Conservation (phyloP, 2,113 vertebrate genomes). For the Tenebrosternarchus preto region DNA sequence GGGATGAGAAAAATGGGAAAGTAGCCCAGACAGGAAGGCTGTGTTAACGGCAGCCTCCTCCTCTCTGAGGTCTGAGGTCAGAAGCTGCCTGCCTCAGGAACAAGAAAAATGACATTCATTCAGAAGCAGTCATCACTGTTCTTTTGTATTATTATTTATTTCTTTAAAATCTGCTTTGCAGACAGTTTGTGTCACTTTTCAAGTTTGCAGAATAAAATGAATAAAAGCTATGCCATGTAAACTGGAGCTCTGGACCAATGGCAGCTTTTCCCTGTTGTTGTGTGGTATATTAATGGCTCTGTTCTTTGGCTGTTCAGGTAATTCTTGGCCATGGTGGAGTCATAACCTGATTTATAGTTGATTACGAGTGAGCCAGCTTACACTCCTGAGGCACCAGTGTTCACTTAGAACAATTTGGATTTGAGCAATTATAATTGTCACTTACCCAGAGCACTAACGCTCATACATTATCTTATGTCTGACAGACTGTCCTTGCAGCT, state of each 20-base stretch:
- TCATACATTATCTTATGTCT: neutral
- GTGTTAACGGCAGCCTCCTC: slow-evolving; percentile 21
- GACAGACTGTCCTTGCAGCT: neutral
- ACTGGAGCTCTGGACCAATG: neutral
- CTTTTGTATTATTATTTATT: no score
- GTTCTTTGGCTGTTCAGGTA: neutral
- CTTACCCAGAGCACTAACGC: neutral
- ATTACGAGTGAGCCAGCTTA: neutral
- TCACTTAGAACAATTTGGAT: neutral
- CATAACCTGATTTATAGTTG: neutral
- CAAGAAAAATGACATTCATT: slow-evolving; percentile 38
- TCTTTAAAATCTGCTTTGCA: slow-evolving; percentile 13
- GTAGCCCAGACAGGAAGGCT: slow-evolving; percentile 14
- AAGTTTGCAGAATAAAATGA: slow-evolving; percentile 11
- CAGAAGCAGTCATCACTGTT: slow-evolving; percentile 25
- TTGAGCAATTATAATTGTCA: neutral
- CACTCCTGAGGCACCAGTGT: neutral
- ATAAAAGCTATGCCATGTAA: slow-evolving; percentile 16
- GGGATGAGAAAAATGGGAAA: slow-evolving; percentile 10
- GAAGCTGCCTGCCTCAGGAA: slow-evolving; percentile 8
- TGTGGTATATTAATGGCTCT: neutral
- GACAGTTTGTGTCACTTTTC: slow-evolving; percentile 28
- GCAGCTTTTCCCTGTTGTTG: neutral
- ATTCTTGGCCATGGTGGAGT: neutral
- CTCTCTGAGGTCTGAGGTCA: slow-evolving; percentile 16